Conservation (phyloP, 2,888 invertebrate species). For the Melikaiella ostensackeni region DNA sequence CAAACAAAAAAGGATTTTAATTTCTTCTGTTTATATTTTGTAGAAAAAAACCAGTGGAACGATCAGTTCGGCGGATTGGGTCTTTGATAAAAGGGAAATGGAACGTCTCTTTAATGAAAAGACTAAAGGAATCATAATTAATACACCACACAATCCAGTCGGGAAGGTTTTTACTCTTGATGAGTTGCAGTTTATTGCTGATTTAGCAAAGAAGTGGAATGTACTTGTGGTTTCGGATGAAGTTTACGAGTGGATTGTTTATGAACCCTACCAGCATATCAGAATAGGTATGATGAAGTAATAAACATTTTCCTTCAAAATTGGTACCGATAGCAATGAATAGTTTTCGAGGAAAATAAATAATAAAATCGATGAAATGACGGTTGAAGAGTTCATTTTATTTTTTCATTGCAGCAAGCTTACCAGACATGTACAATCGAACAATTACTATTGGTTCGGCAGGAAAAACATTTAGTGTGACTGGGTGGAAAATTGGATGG, state of each 20-base stretch:
- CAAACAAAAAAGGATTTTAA: too few relatives aligned
- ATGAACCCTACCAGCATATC: slow-evolving; percentile 88
- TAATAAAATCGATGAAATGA: slow-evolving; percentile 34
- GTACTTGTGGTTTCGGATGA: slow-evolving; percentile 96
- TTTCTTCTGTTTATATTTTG: slow-evolving; percentile 45
- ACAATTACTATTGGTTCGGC: slow-evolving; percentile 98
- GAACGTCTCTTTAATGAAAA: slow-evolving; percentile 88
- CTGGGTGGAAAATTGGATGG: slow-evolving; percentile 99
- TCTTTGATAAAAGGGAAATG: slow-evolving; percentile 89
- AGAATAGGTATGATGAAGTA: slow-evolving; percentile 85
- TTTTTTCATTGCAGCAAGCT: slow-evolving; percentile 81
- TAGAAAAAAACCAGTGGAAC: slow-evolving; percentile 78
- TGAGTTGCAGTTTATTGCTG: slow-evolving; percentile 88
- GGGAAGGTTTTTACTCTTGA: slow-evolving; percentile 90
- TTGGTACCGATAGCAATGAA: background rate
- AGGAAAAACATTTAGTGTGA: slow-evolving; percentile 98
- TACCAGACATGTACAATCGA: slow-evolving; percentile 98
- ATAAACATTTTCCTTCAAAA: background rate
- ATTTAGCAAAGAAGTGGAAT: slow-evolving; percentile 94
- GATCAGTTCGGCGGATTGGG: slow-evolving; percentile 91
- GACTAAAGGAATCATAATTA: slow-evolving; percentile 97
- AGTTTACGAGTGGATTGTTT: slow-evolving; percentile 99
- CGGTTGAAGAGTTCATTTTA: slow-evolving; percentile 33
- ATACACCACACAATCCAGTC: slow-evolving; percentile 98
- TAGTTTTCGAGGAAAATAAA: background rate